Evolutionary conservation across 1,140 invertebrate species (phyloP), one percentile per base, ranked within the genome.

Genomic region (Scaptomyza montana): DNA sequence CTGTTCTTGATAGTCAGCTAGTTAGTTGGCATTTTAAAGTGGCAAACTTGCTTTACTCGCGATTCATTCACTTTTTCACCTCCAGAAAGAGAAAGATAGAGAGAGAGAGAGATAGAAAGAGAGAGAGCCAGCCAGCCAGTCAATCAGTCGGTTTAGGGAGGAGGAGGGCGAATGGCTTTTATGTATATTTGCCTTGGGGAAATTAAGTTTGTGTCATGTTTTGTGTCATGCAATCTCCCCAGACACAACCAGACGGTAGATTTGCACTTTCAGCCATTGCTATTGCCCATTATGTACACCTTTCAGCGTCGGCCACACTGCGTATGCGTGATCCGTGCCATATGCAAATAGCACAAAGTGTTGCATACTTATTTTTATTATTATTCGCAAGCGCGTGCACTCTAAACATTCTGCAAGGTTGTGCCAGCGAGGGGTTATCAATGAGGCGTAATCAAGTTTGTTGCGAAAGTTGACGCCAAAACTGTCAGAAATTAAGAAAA

Each of bases 181-280:
- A 55, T 74, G 71, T 71, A 36, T 56, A 53, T 68, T 68, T 77
- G 69, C 73, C 82, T 79, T 87, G 79, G 82, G 84, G 82, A 87
- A 87, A 87, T 87, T 87, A 84, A 89, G 82, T 89, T 87, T 81
- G 79, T 89, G 82, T 87, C 82, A 87, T 87, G 76, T 87, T 66
- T 74, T 84, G 76, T 77, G 84, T 80, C 82, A 77, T 77, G 57
- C 67, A 61, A 80, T 62, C 64, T 47, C 49, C 67, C 56, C 36
- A 12, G 47, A 51, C 47, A 28, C 5, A 53, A 43, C 39, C 12
- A 8, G 10, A 43, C 16, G 45, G 47, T 19, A 36, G 62, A 69
- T 69, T 69, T 69, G 69, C 54, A 63, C 51, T 56, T 30, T n/a
- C 25, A 64, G 33, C 61, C 39, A 43, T 55, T 8, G 7, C 13